These are phyloP conservation scores for Enteromius fasciolatus DNA, from an alignment of 2,797 vertebrate species.

Conservation along the genomic window DNA sequence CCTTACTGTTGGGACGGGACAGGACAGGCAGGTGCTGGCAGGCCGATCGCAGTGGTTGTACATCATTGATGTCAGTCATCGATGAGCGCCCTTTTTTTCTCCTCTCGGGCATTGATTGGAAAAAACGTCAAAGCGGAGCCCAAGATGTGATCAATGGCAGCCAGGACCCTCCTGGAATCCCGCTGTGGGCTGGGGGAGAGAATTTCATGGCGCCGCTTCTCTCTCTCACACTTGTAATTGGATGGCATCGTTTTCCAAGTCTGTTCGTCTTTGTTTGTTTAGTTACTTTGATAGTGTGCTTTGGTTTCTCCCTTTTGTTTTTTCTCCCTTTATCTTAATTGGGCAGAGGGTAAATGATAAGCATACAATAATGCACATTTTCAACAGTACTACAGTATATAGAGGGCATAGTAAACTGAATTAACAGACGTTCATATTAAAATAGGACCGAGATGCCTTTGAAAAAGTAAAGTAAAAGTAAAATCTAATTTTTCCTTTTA, in stretches of 20 bases:
- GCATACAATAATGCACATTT: background rate
- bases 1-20: conserved; percentile 56
- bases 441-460: background rate
- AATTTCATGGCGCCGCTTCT: conserved; percentile 34
- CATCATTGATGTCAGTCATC: conserved; percentile 67
- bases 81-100: conserved; percentile 55
- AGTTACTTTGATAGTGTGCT: conserved; percentile 11
- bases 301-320: background rate
- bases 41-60: conserved; percentile 61
- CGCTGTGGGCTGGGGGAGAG: conserved; percentile 45
- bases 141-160: conserved; percentile 62
- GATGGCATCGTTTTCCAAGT: background rate
- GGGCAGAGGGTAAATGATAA: background rate
- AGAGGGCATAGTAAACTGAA: background rate
- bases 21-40: conserved; percentile 66
- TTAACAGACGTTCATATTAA: background rate
- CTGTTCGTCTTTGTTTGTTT: background rate
- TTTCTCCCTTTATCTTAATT: background rate
- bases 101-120: conserved; percentile 60
- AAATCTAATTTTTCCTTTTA: background rate
- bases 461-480: no score
- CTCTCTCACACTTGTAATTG: conserved; percentile 16
- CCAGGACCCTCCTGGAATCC: conserved; percentile 54
- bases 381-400: background rate
- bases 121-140: conserved; percentile 59